Evolutionary conservation across 1,140 invertebrate genomes (phyloP), one percentile per base, ranked within the genome.

Genomic region (Philaenus spumarius): DNA sequence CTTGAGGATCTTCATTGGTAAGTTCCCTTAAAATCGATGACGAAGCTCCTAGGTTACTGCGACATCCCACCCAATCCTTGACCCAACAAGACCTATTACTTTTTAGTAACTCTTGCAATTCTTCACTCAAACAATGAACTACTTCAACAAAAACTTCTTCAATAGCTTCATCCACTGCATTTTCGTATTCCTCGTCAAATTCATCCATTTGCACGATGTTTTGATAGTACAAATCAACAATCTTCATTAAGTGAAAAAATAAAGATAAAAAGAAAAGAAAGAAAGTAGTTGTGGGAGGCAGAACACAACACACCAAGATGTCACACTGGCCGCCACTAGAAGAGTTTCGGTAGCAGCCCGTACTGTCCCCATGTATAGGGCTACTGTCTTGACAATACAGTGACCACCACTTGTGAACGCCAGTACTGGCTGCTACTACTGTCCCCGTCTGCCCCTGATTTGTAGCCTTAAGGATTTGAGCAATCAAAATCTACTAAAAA

Each of bases 401-500:
- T 37, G 35, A 37, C 35, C 35, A n/a, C 35, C 35, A 37, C 35
- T 37, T 37, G 35, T 37, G 35, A n/a, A 37, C 35, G 35, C n/a
- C 35, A 37, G 35, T 37, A 37, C 35, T 37, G 35, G 35, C 35
- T 37, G 35, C 35, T 37, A 37, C 35, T 37, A 9, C n/a, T 37
- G 35, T 37, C 35, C 35, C 35, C 35, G 35, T 37, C 35, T 37
- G n/a, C n/a, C n/a, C n/a, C n/a, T n/a, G n/a, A n/a, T n/a, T n/a
- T 56, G 15, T n/a, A 50, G 12, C 4, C 15, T 52, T 12, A 24
- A 7, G 7, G 12, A 45, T 11, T 23, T 11, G 7, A 39, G 9
- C 9, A 9, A 46, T 17, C 11, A 46, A 46, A 46, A 19, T n/a
- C n/a, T n/a, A 23, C 40, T 63, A 15, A 40, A 58, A 26, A 19